Evolutionary conservation across 2,113 vertebrate species (phyloP), one percentile per base, ranked within the genome.

Genomic region (Girardinichthys multiradiatus): DNA sequence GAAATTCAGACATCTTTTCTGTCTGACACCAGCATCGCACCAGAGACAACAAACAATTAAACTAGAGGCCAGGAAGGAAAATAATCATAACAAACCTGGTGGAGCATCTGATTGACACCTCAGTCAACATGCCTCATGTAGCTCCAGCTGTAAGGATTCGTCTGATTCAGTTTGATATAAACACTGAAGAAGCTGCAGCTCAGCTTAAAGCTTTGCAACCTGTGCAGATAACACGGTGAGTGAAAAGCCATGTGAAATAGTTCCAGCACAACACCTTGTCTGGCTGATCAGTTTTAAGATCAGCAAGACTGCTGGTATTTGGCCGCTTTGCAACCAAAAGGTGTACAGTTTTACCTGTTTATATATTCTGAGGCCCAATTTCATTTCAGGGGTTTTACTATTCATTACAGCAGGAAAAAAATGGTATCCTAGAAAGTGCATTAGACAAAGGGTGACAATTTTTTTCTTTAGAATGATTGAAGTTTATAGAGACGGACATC

Each of bases 1-100:
- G 33, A 57, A 37, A 85, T 74, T 73, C 69, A 87, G 86, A 90
- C 85, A 88, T 90, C 83, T 78, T 81, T 79, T 89, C 73, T 58
- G 82, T 84, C 83, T 87, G 87, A 92, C 86, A 89, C 71, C 15
- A 37, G 45, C 35, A 64, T 69, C 65, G 68, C 61, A 62, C 65
- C 61, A 27, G 48, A 65, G 63, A 64, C 66, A 77, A 58, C 42
- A 79, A 67, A 83, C 79, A 80, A 88, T 90, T 91, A 89, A 89
- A 90, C 79, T 64, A 64, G 68, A 83, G 71, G 74, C 77, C 75
- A 69, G 57, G 57, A 74, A 72, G 62, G 9, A 65, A n/a, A 64
- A 31, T 24, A 29, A 29, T 51, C 48, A 51, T 8, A 33, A 51
- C 70, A 33, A 85, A 61, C n/a, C 69, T 70, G 63, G 35, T 10